Evolutionary conservation across 2,888 invertebrate species (phyloP), one percentile per base, ranked within the genome.

Genomic region (Cancer borealis): DNA sequence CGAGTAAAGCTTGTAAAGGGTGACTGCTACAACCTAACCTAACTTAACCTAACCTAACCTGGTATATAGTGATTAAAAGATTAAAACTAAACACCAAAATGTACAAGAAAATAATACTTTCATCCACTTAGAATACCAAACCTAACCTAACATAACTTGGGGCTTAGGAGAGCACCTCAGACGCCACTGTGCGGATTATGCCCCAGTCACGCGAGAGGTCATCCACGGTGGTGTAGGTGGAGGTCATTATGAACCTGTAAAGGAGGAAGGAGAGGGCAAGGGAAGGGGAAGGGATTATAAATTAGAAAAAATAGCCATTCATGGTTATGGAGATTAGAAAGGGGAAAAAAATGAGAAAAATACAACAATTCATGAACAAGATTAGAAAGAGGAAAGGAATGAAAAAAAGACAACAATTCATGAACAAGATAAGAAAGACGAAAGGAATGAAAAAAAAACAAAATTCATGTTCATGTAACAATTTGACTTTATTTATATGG

Each of bases 241-340:
- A 99, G 0, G 99, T 99, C 66, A 99, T 98, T 0, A 99, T 99
- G 96, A 99, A 99, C 93, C 99, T 97, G 73, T 17, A 39, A 90
- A 12, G 21, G 21, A 46, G 17, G 46, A 47, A 79, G 79, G 2
- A 30, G 4, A 21, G 79, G 6, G n/a, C 14, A 84, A 84, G 54
- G 54, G 17, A 54, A 54, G 54, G 54, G 54, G 54, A 54, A 54
- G 12, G 17, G 54, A 54, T 14, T 54, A 54, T 0, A 17, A 17
- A 54, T 14, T 17, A 54, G 54, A 54, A 54, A 14, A 54, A 54
- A 54, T 3, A 84, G 26, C n/a, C 30, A 84, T 3, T n/a, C 17
- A 87, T 4, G 0, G 1, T 4, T 0, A 17, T 4, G 4, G 12
- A 14, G 45, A n/a, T 39, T 21, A n/a, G 17, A 45, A 45, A 8